Evolutionary conservation across 2,888 invertebrate genomes (phyloP), one percentile per base, ranked within the genome.

Genomic region (Odontomyia ornata): DNA sequence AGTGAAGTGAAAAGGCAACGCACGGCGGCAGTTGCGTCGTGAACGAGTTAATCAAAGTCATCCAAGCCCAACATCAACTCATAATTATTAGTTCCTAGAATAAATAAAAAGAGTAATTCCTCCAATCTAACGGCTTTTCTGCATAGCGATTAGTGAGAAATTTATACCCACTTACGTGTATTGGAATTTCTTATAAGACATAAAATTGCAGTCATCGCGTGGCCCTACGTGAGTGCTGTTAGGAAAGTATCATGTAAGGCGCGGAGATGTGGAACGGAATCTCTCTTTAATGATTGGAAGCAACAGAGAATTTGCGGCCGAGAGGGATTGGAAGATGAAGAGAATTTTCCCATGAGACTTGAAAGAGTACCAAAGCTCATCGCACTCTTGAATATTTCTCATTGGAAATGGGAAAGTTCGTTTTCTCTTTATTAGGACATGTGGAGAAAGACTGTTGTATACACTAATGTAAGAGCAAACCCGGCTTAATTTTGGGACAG

Each of bases 401-500:
- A 43, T 3, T 43, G 15, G 5, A 67, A 43, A 18, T 1, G 2
- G 11, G 21, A 15, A n/a, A 67, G 43, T 28, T 28, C 3, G 3
- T 28, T 9, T 25, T 64, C 64, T 28, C 25, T 64, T 23, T 5
- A 25, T 47, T 23, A 25, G 25, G 71, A 71, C 71, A 25, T 0
- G 27, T 27, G 18, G 47, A 71, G 71, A 43, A 43, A 67, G 21
- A n/a, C 1, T 43, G 18, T n/a, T 11, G 9, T 36, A 11, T 67
- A n/a, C n/a, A 52, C 28, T 23, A 18, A 1, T 1, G 23, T n/a
- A 13, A 71, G 71, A 71, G 25, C 9, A 27, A 47, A 60, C 21
- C 67, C 71, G 71, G 71, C 71, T 71, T 71, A 52, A 47, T 47
- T 71, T 71, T 71, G 71, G 71, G 71, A 71, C 71, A 71, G 46